Percentiles rank a stretch among this genome's conserved stretches.
Evolutionary conservation across 2,888 invertebrate genomes (phyloP).

Genomic region (Dolomedes plantarius): DNA sequence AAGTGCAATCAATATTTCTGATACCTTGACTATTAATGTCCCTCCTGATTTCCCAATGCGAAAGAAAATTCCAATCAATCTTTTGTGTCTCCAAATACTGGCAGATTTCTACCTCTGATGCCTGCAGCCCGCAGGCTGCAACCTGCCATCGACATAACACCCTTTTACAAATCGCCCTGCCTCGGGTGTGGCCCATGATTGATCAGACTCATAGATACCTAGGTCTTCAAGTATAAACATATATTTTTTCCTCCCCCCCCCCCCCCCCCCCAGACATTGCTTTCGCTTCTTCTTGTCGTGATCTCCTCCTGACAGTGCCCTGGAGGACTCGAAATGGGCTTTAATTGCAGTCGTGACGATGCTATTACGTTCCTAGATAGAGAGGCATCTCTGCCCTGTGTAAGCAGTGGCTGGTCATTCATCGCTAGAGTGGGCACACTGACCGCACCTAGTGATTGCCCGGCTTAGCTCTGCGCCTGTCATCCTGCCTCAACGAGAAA

Average conservation of each 20-base stretch:
- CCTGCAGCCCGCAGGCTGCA: slow-evolving; percentile 16
- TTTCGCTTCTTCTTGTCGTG: slow-evolving; percentile 3
- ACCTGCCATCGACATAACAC: slow-evolving; percentile 51
- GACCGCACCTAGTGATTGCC: neutral
- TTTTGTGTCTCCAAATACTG: no score
- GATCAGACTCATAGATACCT: slow-evolving; percentile 55
- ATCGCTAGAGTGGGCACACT: neutral
- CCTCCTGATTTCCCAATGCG: no score
- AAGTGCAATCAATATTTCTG: no score
- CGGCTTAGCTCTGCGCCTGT: neutral
- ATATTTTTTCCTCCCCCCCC: neutral
- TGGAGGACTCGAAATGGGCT: slow-evolving; percentile 45
- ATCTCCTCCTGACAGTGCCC: neutral
- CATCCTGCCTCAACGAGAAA: neutral
- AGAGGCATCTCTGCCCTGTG: neutral
- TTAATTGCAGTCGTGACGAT: slow-evolving; percentile 64
- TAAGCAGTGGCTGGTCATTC: neutral
- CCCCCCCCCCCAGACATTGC: neutral
- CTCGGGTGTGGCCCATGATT: slow-evolving; percentile 60
- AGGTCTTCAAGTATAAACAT: neutral
- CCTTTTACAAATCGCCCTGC: slow-evolving; percentile 51
- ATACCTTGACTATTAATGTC: no score
- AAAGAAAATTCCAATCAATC: no score
- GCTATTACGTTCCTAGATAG: slow-evolving; percentile 12
- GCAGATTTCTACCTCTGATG: no score